phyloP scores from a whole-genome alignment of 1,140 invertebrate genomes.

The Armadillidium nasatum region DNA sequence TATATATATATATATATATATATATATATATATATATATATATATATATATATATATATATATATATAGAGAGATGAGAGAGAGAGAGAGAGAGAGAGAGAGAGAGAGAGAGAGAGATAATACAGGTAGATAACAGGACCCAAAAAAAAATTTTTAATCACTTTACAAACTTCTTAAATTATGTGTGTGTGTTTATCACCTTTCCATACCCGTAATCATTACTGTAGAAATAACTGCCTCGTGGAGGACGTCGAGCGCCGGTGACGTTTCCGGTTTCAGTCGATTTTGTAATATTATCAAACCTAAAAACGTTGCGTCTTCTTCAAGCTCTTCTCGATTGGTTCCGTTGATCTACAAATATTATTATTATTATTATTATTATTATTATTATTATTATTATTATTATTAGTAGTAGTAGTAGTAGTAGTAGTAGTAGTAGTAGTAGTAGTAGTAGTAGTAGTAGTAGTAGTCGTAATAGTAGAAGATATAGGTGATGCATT shows the following conservation, averaged over 20 bases:
- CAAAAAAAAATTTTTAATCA: background rate
- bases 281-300: conserved; percentile 55
- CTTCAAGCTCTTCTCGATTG: conserved; percentile 52
- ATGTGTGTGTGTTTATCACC: background rate
- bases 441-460: background rate
- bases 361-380: background rate
- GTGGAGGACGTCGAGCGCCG: conserved; percentile 50
- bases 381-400: background rate
- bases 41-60: too few relatives aligned
- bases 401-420: background rate
- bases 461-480: background rate
- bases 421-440: background rate
- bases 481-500: too few relatives aligned
- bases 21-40: too few relatives aligned
- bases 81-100: too few relatives aligned
- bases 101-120: too few relatives aligned
- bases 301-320: conserved; percentile 52
- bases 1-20: too few relatives aligned
- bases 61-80: too few relatives aligned
- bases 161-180: background rate
- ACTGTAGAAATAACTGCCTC: conserved; percentile 56
- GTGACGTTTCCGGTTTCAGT: conserved; percentile 52
- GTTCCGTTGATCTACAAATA: background rate
- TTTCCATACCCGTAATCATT: conserved; percentile 55
- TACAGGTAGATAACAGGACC: too few relatives aligned